Evolutionary conservation across 2,113 vertebrate species (phyloP).

Genomic region (Amazona guildingii): DNA sequence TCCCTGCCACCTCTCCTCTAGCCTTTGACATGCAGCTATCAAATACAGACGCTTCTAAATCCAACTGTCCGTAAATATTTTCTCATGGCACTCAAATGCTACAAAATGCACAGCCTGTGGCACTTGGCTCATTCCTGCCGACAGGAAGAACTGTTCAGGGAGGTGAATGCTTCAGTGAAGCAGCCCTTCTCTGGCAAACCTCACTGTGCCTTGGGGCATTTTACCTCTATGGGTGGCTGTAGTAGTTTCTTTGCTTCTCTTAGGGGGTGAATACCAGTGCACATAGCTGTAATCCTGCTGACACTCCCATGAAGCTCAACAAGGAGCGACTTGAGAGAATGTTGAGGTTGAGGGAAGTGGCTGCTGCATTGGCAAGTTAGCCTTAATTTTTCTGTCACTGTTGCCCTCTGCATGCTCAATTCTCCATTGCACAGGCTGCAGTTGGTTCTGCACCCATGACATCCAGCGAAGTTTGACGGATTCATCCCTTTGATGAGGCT

Average conservation of each 20-base stretch:
- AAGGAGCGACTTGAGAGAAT: background rate
- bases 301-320: background rate
- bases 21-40: background rate
- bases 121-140: background rate
- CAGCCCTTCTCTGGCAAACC: background rate
- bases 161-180: background rate
- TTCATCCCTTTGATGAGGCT: background rate
- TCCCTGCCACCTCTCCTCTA: background rate
- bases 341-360: background rate
- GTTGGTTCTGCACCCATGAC: background rate
- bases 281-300: background rate
- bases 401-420: background rate
- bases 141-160: background rate
- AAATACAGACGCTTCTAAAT: background rate
- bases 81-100: background rate
- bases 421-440: background rate
- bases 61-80: background rate
- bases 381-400: background rate
- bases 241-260: background rate
- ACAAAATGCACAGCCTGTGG: background rate
- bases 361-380: background rate
- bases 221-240: background rate
- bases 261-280: background rate
- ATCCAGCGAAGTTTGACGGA: background rate
- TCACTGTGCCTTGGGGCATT: background rate